Conservation (phyloP, 2,888 invertebrate genomes). For the Aplocera efformata region DNA sequence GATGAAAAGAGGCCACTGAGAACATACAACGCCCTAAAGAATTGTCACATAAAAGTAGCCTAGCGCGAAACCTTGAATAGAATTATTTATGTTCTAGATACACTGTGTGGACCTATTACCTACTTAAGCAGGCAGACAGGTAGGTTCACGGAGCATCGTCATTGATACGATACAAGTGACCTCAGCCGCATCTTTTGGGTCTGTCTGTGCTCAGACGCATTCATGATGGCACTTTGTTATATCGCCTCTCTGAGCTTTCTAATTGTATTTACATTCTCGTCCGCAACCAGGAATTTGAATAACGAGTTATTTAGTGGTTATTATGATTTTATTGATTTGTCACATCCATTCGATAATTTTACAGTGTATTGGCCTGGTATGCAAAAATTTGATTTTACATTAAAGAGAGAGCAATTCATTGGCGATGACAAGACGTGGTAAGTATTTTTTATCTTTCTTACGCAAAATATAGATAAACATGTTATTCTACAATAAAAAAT, state of each 20-base stretch:
- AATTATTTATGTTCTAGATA: too few species aligned
- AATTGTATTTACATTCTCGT: slow-evolving; percentile 15
- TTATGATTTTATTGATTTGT: slow-evolving; percentile 56
- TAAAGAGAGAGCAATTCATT: slow-evolving; percentile 31
- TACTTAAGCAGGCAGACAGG: too few species aligned
- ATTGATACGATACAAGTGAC: too few species aligned
- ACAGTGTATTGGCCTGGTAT: slow-evolving; percentile 51
- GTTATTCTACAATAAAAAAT: too few species aligned
- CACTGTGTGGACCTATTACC: too few species aligned
- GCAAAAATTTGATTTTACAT: slow-evolving; percentile 46
- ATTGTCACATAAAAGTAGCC: too few species aligned
- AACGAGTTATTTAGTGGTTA: slow-evolving; percentile 45
- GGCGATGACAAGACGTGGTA: slow-evolving; percentile 43
- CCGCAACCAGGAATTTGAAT: slow-evolving; percentile 34
- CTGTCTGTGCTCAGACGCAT: slow-evolving; percentile 14
- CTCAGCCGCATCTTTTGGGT: too few species aligned
- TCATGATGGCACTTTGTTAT: slow-evolving; percentile 32
- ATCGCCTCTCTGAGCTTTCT: slow-evolving; percentile 24
- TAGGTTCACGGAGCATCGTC: too few species aligned
- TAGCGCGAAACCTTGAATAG: too few species aligned
- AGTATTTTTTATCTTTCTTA: slow-evolving; percentile 24
- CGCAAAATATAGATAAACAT: too few species aligned
- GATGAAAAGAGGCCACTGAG: too few species aligned
- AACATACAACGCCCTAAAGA: too few species aligned
- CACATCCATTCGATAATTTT: slow-evolving; percentile 47